These are phyloP conservation scores for Rhimphoctona megacephalus DNA, from an alignment of 2,888 invertebrate species.

Conservation along the genomic window DNA sequence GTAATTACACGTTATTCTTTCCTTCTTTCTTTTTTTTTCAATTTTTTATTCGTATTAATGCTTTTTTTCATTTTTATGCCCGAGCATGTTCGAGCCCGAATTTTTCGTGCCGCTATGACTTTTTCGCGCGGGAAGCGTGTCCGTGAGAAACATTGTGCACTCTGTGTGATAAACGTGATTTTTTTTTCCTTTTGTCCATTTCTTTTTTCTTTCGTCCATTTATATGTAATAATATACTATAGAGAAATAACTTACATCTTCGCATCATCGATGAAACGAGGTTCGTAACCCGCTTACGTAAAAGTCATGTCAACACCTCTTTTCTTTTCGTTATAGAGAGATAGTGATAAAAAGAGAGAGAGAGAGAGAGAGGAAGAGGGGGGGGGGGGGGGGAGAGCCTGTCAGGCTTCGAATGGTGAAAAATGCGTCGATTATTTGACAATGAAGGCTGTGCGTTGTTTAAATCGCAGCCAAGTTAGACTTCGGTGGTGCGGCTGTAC, in stretches of 20 bases:
- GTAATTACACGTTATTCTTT: constrained; percentile 60
- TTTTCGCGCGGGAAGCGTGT: constrained; percentile 54
- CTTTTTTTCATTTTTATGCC: constrained; percentile 25
- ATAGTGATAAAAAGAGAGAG: constrained; percentile 9
- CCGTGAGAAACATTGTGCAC: constrained; percentile 50
- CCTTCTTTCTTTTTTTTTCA: constrained; percentile 39
- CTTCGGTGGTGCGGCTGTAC: constrained; percentile 84
- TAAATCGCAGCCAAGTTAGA: constrained; percentile 74
- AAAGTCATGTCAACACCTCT: constrained; percentile 45
- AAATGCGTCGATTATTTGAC: constrained; percentile 16
- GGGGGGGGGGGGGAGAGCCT: no score
- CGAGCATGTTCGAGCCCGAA: constrained; percentile 58
- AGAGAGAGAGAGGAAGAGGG: constrained; percentile 16
- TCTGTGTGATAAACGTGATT: constrained; percentile 41
- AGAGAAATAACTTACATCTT: constrained; percentile 54
- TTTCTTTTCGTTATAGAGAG: constrained; percentile 34
- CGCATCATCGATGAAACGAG: constrained; percentile 31
- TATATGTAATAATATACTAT: constrained; percentile 44
- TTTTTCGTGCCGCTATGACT: constrained; percentile 53
- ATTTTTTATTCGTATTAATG: constrained; percentile 27
- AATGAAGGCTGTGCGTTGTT: constrained; percentile 1
- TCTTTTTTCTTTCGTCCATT: background rate
- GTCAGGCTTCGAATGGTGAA: constrained; percentile 23
- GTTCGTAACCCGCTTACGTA: constrained; percentile 31
- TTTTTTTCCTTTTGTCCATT: constrained; percentile 12